phyloP scores from a whole-genome alignment of 2,797 vertebrate species.

The Odontamblyopus rebecca region DNA sequence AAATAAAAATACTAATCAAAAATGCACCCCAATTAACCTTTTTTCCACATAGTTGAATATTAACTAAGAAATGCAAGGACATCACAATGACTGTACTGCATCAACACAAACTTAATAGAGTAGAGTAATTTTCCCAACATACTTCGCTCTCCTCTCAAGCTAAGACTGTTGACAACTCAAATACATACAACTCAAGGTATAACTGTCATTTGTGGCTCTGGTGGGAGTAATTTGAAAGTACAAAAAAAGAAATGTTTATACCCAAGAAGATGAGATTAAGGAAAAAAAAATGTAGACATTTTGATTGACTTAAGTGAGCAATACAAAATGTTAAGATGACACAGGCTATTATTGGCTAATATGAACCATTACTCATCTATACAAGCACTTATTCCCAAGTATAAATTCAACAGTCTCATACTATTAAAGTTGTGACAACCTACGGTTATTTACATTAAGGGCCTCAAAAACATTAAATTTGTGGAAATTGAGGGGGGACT shows the following conservation, averaged over 20 bases:
- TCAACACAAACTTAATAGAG: conserved; percentile 60
- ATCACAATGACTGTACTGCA: conserved; percentile 59
- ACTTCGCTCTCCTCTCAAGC: neutral
- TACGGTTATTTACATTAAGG: conserved; percentile 1
- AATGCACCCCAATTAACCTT: conserved; percentile 30
- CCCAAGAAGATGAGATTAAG: neutral
- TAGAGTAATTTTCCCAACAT: conserved; percentile 8
- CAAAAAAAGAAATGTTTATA: neutral
- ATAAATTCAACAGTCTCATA: neutral
- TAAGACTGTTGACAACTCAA: neutral
- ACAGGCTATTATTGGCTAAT: neutral
- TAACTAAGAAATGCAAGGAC: conserved; percentile 62
- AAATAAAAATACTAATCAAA: conserved; percentile 24
- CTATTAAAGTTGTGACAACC: neutral
- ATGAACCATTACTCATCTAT: neutral
- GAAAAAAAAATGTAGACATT: neutral
- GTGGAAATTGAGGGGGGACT: neutral
- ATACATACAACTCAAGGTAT: neutral
- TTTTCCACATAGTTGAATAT: conserved; percentile 46
- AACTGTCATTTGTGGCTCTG: neutral
- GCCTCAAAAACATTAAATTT: neutral
- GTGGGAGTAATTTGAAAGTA: neutral
- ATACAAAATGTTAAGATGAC: conserved; percentile 2
- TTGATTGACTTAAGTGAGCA: neutral
- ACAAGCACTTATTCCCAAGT: neutral